phyloP scores from a whole-genome alignment of 2,888 invertebrate species.

The Mantis religiosa region DNA sequence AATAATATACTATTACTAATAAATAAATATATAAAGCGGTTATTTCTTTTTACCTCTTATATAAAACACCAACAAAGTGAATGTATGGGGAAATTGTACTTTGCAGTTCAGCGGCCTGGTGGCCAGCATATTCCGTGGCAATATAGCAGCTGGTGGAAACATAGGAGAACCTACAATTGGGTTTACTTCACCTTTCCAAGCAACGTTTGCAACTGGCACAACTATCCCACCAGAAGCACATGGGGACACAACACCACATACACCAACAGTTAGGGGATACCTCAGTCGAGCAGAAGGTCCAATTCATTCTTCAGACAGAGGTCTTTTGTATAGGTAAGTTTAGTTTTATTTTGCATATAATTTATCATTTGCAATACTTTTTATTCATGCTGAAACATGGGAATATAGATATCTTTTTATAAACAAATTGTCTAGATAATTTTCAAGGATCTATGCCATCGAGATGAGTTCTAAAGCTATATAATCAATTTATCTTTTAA shows the following conservation, averaged over 20 bases:
- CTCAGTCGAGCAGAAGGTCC: conserved; percentile 51
- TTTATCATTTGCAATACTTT: neutral
- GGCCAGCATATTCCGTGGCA: conserved; percentile 34
- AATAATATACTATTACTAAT: too few species aligned
- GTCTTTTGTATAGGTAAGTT: conserved; percentile 43
- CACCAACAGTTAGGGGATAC: conserved; percentile 40
- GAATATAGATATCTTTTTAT: too few species aligned
- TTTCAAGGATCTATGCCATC: too few species aligned
- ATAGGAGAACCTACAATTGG: conserved; percentile 13
- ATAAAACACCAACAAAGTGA: neutral
- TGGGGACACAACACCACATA: neutral
- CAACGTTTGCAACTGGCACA: conserved; percentile 16
- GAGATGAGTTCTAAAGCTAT: too few species aligned
- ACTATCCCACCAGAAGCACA: neutral
- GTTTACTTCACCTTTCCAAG: neutral
- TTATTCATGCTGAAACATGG: neutral
- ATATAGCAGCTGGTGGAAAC: conserved; percentile 20
- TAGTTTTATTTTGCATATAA: neutral
- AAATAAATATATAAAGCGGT: too few species aligned
- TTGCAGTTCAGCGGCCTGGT: conserved; percentile 43
- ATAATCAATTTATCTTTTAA: too few species aligned
- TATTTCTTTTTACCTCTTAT: too few species aligned
- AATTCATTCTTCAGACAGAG: conserved; percentile 42
- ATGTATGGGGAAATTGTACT: neutral
- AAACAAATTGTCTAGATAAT: too few species aligned